Evolutionary conservation across 2,888 invertebrate genomes (phyloP), one percentile per base, ranked within the genome.

Genomic region (Harpagoxenus sublaevis): DNA sequence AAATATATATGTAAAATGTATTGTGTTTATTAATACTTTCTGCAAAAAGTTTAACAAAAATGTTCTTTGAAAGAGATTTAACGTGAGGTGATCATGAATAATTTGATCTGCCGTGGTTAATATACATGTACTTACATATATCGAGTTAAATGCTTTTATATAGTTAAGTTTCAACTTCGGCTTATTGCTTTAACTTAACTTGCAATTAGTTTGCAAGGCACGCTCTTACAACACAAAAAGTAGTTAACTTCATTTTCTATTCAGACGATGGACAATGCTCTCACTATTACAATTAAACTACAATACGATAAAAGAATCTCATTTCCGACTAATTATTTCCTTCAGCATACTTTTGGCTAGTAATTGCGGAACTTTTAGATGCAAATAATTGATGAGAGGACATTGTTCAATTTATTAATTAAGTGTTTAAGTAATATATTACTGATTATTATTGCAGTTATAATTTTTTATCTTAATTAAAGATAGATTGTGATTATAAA

Each of bases 171-270:
- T 70, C 15, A 68, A 70, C 45, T 70, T 70, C 4, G 28, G 12
- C 66, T 77, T 78, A 70, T 78, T 78, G 53, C 31, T 68, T 78
- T 31, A 70, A 75, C 23, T 45, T 63, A 39, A 55, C 42, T 55
- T 73, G 42, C 39, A 73, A 60, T 73, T 51, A 78, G 31, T 70
- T 78, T 3, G 23, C 68, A 31, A 68, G 42, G 10, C 70, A 70
- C 55, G 55, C 3, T 51, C 39, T 77, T 77, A 5, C 39, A 78
- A 78, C 66, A 78, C 66, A 78, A 78, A 77, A 68, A 78, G 55
- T 70, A 39, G 2, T 68, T 70, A 78, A 78, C 42, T 78, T 78
- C 42, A 78, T 78, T 78, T 42, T n/a, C 55, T 63, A 78, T 78
- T 70, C 70, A 70, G 35, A 70, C n/a, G n/a, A 78, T 78, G 68